Evolutionary conservation across 2,797 vertebrate species (phyloP).

Genomic region (Lates japonicus): DNA sequence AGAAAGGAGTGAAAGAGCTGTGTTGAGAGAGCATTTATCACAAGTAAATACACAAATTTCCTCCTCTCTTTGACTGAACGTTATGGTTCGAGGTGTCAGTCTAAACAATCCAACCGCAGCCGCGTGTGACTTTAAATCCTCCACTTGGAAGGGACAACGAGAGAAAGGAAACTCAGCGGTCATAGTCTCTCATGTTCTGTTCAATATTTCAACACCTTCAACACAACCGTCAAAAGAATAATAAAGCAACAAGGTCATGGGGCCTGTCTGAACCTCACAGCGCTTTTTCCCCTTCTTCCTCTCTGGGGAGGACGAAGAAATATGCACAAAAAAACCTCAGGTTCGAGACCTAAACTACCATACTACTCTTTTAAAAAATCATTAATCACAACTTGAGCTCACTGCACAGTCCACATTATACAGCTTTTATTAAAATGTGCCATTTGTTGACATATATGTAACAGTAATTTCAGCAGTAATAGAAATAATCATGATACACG

Average conservation of each 20-base stretch:
- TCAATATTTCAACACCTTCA: slow-evolving; percentile 91
- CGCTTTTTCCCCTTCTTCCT: slow-evolving; percentile 85
- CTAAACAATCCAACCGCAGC: slow-evolving; percentile 90
- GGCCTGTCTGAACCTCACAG: slow-evolving; percentile 89
- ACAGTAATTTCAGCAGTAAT: slow-evolving; percentile 74
- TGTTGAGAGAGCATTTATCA: slow-evolving; percentile 83
- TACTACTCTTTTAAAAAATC: slow-evolving; percentile 78
- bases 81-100: slow-evolving; percentile 89
- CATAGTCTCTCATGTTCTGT: slow-evolving; percentile 89
- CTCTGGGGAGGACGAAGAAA: slow-evolving; percentile 85
- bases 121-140: slow-evolving; percentile 77
- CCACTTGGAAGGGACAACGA: slow-evolving; percentile 65
- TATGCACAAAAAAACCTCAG: slow-evolving; percentile 88
- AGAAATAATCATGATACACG: slow-evolving; percentile 32
- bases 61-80: slow-evolving; percentile 83
- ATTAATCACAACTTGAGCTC: slow-evolving; percentile 75
- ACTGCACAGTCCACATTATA: slow-evolving; percentile 58
- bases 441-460: slow-evolving; percentile 78
- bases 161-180: slow-evolving; percentile 80
- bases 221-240: slow-evolving; percentile 88
- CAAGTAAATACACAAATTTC: slow-evolving; percentile 80
- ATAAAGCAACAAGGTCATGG: slow-evolving; percentile 88
- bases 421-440: slow-evolving; percentile 78
- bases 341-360: slow-evolving; percentile 86
- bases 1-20: slow-evolving; percentile 71